Conservation (phyloP, 2,888 invertebrate genomes). For the Clunio marinus region DNA sequence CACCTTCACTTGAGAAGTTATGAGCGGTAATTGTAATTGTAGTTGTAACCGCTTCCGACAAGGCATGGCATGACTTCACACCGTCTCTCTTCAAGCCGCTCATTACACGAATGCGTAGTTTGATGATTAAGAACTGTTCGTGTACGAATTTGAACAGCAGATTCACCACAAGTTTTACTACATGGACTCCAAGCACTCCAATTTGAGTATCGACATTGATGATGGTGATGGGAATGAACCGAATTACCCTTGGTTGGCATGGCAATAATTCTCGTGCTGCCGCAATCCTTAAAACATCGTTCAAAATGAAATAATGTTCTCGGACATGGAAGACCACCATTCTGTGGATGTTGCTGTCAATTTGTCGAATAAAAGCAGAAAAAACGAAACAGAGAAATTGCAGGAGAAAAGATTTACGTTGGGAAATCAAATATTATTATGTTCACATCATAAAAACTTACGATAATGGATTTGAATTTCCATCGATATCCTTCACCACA, state of each 20-base stretch:
- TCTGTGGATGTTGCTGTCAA: conserved; percentile 43
- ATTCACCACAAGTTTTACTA: conserved; percentile 60
- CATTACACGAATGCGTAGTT: conserved; percentile 48
- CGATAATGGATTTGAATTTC: conserved; percentile 53
- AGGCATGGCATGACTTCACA: conserved; percentile 48
- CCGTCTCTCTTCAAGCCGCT: conserved; percentile 48
- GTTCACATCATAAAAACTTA: conserved; percentile 44
- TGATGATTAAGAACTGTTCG: conserved; percentile 50
- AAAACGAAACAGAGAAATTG: background rate
- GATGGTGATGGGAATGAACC: background rate
- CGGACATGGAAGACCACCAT: conserved; percentile 56
- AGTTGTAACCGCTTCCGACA: conserved; percentile 10
- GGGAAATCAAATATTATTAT: background rate
- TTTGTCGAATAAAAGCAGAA: background rate
- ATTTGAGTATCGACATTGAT: background rate
- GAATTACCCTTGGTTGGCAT: background rate
- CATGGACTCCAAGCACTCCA: conserved; percentile 66
- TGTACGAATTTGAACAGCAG: conserved; percentile 55
- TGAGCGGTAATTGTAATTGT: conserved; percentile 29
- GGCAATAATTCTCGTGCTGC: background rate
- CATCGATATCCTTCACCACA: conserved; percentile 54
- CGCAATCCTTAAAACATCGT: conserved; percentile 48
- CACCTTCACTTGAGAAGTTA: background rate
- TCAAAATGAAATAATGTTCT: conserved; percentile 50
- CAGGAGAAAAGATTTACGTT: background rate